A percentile compares a stretch with the other conserved stretches of the same genome.
Evolutionary conservation across 2,888 invertebrate genomes (phyloP).

Genomic region (Muscina levida): DNA sequence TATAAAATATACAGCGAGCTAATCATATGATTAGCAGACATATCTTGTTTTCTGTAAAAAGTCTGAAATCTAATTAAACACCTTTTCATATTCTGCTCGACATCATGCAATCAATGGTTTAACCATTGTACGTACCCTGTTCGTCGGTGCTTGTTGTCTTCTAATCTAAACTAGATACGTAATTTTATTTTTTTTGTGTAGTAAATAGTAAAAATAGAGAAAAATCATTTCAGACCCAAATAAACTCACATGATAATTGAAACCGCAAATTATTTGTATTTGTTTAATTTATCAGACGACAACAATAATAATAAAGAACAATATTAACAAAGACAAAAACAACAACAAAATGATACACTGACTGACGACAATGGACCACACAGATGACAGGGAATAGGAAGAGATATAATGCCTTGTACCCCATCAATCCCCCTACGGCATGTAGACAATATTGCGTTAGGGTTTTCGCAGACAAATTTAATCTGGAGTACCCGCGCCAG

Average conservation of each 20-base stretch:
- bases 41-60: too few relatives aligned
- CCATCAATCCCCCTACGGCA: not conserved
- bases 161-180: too few relatives aligned
- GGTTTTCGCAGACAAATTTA: too few relatives aligned
- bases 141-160: not conserved
- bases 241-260: slow-evolving; percentile 66
- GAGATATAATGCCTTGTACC: too few relatives aligned
- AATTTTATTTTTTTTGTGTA: not conserved
- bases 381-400: not conserved
- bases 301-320: slow-evolving; percentile 12
- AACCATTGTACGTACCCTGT: too few relatives aligned
- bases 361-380: not conserved
- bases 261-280: slow-evolving; percentile 67
- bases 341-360: slow-evolving; percentile 6
- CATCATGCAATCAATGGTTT: too few relatives aligned
- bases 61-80: too few relatives aligned
- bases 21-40: too few relatives aligned
- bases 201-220: not conserved
- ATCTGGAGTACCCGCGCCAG: too few relatives aligned
- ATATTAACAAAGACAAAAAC: slow-evolving; percentile 25
- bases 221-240: slow-evolving; percentile 1
- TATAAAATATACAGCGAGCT: too few relatives aligned
- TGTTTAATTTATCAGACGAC: slow-evolving; percentile 64
- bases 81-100: too few relatives aligned
- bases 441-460: not conserved